phyloP scores from a whole-genome alignment of 2,113 vertebrate species.

The Nycticryphes semicollaris region DNA sequence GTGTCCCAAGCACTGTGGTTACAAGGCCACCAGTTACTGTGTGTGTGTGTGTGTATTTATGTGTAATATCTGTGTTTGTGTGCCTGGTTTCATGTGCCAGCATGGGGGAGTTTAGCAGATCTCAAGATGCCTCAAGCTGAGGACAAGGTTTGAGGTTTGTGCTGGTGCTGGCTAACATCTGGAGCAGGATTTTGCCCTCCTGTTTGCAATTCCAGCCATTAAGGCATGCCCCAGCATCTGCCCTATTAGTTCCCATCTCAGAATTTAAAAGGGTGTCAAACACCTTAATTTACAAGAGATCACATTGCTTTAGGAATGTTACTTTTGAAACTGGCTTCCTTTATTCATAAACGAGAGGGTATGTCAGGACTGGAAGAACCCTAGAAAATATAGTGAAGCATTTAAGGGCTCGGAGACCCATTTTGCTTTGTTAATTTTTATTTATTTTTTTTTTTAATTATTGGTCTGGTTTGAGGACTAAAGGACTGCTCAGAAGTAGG shows the following conservation, averaged over 20 bases:
- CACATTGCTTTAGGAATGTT: background rate
- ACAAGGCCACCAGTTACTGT: accelerated
- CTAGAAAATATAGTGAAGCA: background rate
- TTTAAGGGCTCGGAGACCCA: background rate
- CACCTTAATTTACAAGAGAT: background rate
- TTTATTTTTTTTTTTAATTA: background rate
- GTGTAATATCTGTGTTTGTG: background rate
- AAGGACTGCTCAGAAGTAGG: background rate
- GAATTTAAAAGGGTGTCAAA: background rate
- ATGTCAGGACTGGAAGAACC: background rate
- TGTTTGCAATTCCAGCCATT: accelerated
- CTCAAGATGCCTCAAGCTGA: background rate
- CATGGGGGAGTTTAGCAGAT: background rate
- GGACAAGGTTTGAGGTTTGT: background rate
- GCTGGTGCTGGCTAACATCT: background rate
- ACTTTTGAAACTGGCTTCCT: background rate
- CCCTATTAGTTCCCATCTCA: background rate
- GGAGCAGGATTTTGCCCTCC: accelerated
- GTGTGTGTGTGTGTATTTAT: accelerated
- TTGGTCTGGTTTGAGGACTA: accelerated
- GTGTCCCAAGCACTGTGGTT: background rate
- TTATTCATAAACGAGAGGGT: background rate
- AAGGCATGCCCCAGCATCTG: background rate
- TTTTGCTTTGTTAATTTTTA: background rate
- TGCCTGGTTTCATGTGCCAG: background rate